Evolutionary conservation across 2,888 invertebrate genomes (phyloP), one percentile per base, ranked within the genome.

Genomic region (Diaphora mendica): DNA sequence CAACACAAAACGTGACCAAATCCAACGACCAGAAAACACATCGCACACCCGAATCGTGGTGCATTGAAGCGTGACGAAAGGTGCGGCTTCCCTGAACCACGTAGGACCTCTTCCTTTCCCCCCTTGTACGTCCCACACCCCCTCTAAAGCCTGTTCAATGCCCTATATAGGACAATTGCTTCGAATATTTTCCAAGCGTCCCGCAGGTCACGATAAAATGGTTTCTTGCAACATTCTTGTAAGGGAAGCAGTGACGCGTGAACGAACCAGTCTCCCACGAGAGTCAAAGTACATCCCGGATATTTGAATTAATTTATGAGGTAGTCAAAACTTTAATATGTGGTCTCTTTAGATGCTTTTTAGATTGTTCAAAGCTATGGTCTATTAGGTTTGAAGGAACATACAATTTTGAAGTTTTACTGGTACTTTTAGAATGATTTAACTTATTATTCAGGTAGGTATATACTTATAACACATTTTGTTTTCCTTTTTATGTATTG

Each of bases 181-280:
- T 30, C 42, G 59, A 39, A 26, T 55, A 35, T 69, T 15, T 59
- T n/a, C 39, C 20, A 39, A 64, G 64, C 64, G 26, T 42, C 11
- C 26, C 23, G 20, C 23, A 64, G 67, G 0, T 74, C 69, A 20
- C 20, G 23, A 70, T 82, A 83, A 78, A 78, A 77, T 80, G 85
- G 85, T 85, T 80, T 13, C 72, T 73, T 70, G 33, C 3, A 7
- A 44, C 70, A 64, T 72, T 70, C 72, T 73, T 75, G 82, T 33
- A 59, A 74, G 42, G 76, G 70, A 79, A 66, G 70, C 85, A 81
- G 39, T 85, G 82, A 77, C 64, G 84, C 89, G 88, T 87, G 81
- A 81, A 77, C 84, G 85, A 86, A 78, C 83, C 84, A 72, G 83
- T 86, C 88, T 91, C 92, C 90, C 92, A 91, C 89, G 90, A 85